Conservation (phyloP, 2,888 invertebrate genomes). For the Nemotelus nigrinus region DNA sequence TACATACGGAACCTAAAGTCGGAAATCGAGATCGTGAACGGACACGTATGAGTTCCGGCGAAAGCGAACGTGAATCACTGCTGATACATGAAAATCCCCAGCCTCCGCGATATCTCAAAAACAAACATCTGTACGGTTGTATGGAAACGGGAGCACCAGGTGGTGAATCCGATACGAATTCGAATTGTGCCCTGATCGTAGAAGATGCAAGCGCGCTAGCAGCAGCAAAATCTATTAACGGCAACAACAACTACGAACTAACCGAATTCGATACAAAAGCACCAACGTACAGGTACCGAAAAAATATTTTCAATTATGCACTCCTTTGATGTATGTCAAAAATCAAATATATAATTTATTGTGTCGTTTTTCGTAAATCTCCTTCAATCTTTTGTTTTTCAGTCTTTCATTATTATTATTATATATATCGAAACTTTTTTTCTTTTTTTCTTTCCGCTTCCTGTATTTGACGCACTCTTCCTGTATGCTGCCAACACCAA, state of each 20-base stretch:
- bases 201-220: constrained; percentile 62
- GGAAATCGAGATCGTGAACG: constrained; percentile 53
- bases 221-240: constrained; percentile 73
- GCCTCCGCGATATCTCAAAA: constrained; percentile 51
- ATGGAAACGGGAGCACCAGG: constrained; percentile 28
- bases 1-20: constrained; percentile 54
- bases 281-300: constrained; percentile 54
- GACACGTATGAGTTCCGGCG: constrained; percentile 54
- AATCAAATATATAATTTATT: constrained; percentile 20
- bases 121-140: constrained; percentile 53
- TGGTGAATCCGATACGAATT: constrained; percentile 69
- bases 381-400: constrained; percentile 17
- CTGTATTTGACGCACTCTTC: constrained; percentile 50
- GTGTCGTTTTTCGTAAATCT: neutral
- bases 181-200: constrained; percentile 68
- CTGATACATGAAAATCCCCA: constrained; percentile 52
- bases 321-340: neutral
- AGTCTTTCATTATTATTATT: constrained; percentile 20
- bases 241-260: constrained; percentile 83
- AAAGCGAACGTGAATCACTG: constrained; percentile 54
- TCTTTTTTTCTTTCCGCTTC: constrained; percentile 50
- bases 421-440: constrained; percentile 17
- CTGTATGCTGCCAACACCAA: constrained; percentile 50
- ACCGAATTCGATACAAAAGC: constrained; percentile 71
- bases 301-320: constrained; percentile 29